Percentiles rank a stretch among this genome's conserved stretches.
Conservation (phyloP, 2,888 invertebrate species). For the Antitype chi region DNA sequence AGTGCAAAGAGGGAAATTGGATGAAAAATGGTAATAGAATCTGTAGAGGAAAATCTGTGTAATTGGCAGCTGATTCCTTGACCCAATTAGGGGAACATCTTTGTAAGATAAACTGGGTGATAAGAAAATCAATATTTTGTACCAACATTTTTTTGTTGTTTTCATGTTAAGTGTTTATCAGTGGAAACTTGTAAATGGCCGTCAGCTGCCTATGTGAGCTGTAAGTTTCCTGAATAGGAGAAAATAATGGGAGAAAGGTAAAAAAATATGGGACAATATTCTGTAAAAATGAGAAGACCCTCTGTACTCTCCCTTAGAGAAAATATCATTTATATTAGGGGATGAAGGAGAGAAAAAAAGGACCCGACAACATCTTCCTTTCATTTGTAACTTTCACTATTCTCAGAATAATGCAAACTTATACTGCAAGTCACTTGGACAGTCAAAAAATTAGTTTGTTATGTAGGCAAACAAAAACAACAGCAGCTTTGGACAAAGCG, state of each 20-base stretch:
- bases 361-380: not conserved
- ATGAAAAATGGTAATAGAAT: not conserved
- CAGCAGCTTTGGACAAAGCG: not conserved
- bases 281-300: not conserved
- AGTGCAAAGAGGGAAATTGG: not conserved
- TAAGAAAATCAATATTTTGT: not conserved
- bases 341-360: not conserved
- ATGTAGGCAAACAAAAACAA: not conserved
- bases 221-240: no score
- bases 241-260: no score
- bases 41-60: not conserved
- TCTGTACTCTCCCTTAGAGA: not conserved
- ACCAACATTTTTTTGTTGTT: no score
- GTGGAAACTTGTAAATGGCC: no score
- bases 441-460: conserved; percentile 1
- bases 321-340: not conserved
- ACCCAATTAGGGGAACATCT: not conserved
- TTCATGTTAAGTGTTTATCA: no score
- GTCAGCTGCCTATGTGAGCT: no score
- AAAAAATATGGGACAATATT: no score
- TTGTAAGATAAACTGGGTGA: conserved; percentile 5
- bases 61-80: conserved; percentile 5
- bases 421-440: conserved; percentile 2
- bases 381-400: not conserved
- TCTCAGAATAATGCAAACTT: conserved; percentile 16